Conservation (phyloP, 2,888 invertebrate genomes). For the Labia minor region DNA sequence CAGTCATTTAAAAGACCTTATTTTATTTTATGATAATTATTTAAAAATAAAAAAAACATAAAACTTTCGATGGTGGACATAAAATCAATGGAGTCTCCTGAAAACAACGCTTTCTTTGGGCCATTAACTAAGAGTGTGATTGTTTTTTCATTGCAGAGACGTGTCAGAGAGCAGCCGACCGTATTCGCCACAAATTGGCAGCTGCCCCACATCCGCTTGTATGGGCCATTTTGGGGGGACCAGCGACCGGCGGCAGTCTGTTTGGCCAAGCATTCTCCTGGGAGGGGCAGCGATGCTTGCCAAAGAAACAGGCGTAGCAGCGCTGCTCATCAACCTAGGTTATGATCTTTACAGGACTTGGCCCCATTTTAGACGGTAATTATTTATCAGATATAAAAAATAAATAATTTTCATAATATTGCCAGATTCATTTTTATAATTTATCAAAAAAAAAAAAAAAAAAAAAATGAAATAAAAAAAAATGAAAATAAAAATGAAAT, state of each 20-base stretch:
- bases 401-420: too few species aligned
- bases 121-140: too few species aligned
- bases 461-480: too few species aligned
- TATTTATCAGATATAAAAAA: too few species aligned
- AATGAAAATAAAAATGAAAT: too few species aligned
- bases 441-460: too few species aligned
- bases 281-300: constrained; percentile 73
- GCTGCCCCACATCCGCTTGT: constrained; percentile 13
- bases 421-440: too few species aligned
- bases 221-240: neutral
- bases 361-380: constrained; percentile 54
- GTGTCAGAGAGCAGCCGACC: neutral
- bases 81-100: too few species aligned
- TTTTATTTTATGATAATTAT: too few species aligned
- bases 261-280: constrained; percentile 58
- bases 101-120: neutral
- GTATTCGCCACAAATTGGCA: neutral
- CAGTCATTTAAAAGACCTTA: too few species aligned
- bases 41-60: too few species aligned
- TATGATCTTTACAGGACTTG: constrained; percentile 67
- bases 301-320: constrained; percentile 76
- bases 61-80: too few species aligned
- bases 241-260: constrained; percentile 31
- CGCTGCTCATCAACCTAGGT: constrained; percentile 63
- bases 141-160: neutral